Evolutionary conservation across 2,888 invertebrate genomes (phyloP), one percentile per base, ranked within the genome.

Genomic region (Spatulosminthurus flaviceps): DNA sequence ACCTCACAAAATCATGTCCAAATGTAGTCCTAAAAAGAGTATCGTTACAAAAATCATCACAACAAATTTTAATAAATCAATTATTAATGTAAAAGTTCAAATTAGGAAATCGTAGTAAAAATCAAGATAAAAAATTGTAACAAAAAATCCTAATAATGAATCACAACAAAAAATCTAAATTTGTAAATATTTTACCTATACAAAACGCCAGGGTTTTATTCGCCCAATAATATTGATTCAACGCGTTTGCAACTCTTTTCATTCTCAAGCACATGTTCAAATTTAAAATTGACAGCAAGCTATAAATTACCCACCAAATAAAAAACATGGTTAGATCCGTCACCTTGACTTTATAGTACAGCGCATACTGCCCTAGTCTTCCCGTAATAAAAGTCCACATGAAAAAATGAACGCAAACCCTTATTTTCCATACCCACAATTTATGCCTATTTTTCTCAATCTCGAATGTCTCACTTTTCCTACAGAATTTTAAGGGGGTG

Each of bases 261-360:
- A 9, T 24, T 13, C 28, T 28, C 11, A 26, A 29, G 28, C 19
- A 11, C 19, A n/a, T 26, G n/a, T 67, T 67, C 19, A 67, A 13
- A 67, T 26, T 13, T 7, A 67, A 24, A 19, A 67, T 16, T 19
- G n/a, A 28, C 22, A 28, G 11, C 19, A 67, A 28, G 4, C 2
- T 29, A 19, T 67, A 67, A 67, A 67, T 67, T 2, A 67, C 67
- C 19, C 67, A 67, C 67, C 67, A 67, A 26, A 67, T 22, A n/a
- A 5, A 24, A 1, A 28, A 13, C 19, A 67, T 67, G 0, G 28
- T 67, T 19, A 67, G n/a, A 28, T 67, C 67, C 11, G 28, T 19
- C 28, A 24, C 28, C n/a, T 28, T 11, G 13, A 16, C 28, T 67
- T 29, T n/a, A 13, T 67, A 67, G 28, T 22, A 28, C 5, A 11